A percentile compares a stretch with the other conserved stretches of the same genome.
Conservation (phyloP, 2,888 invertebrate genomes). For the Pherbina coryleti region DNA sequence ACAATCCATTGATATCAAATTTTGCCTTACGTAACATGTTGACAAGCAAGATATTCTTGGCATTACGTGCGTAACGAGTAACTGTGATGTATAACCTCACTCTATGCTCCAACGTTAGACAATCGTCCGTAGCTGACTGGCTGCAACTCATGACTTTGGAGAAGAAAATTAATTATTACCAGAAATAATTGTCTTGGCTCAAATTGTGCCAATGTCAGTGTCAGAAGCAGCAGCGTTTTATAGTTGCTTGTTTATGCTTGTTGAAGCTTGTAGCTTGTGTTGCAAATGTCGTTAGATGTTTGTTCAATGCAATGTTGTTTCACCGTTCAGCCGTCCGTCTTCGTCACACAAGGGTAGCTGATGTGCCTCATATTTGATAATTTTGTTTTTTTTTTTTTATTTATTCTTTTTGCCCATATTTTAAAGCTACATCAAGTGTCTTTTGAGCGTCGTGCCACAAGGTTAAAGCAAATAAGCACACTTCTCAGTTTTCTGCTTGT, state of each 20-base stretch:
- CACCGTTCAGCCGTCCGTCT: background rate
- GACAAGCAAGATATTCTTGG: background rate
- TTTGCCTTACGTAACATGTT: background rate
- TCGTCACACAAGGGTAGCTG: background rate
- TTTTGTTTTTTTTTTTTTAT: background rate
- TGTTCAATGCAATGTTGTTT: background rate
- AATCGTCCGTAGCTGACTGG: background rate
- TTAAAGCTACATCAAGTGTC: too few relatives aligned
- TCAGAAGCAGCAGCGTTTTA: slow-evolving; percentile 8
- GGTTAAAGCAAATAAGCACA: too few relatives aligned
- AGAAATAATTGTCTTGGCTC: background rate
- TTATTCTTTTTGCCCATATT: background rate
- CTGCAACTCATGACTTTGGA: background rate
- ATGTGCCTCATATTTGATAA: too few relatives aligned
- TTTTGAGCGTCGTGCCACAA: too few relatives aligned
- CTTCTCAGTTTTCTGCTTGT: too few relatives aligned
- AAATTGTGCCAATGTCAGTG: slow-evolving; percentile 10
- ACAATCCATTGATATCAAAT: too few relatives aligned
- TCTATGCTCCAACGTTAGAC: background rate
- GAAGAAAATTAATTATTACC: slow-evolving; percentile 10
- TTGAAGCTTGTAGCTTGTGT: too few relatives aligned
- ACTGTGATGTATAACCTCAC: background rate
- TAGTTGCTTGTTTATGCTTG: too few relatives aligned
- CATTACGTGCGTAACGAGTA: background rate
- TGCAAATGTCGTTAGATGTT: background rate